These are phyloP conservation scores for Aphidius colemani DNA, from an alignment of 2,888 invertebrate species.

Conservation along the genomic window DNA sequence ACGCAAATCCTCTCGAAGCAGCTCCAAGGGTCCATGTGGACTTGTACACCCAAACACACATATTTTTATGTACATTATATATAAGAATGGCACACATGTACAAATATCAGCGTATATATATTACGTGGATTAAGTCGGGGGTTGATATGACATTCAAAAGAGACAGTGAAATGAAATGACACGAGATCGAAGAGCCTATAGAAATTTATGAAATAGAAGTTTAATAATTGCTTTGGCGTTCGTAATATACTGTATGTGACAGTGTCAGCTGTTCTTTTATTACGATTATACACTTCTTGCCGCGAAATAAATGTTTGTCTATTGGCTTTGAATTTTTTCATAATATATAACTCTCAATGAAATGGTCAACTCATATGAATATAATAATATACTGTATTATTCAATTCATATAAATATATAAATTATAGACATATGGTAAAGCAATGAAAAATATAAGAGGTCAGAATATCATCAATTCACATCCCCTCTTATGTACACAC, in stretches of 20 bases:
- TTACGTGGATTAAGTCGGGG: conserved; percentile 32
- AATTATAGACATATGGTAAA: not conserved
- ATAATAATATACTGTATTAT: not conserved
- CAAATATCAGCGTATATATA: conserved; percentile 32
- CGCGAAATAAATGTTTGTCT: conserved; percentile 20
- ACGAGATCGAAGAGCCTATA: conserved; percentile 35
- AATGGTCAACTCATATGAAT: not conserved
- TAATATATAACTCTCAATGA: not conserved
- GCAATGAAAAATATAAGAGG: not conserved
- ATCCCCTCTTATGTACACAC: no score
- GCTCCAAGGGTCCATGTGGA: conserved; percentile 18
- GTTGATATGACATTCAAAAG: conserved; percentile 22
- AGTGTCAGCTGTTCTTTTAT: conserved; percentile 53
- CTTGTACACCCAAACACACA: conserved; percentile 8
- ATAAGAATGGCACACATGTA: conserved; percentile 9
- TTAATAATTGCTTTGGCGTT: conserved; percentile 47
- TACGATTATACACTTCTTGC: conserved; percentile 43
- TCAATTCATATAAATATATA: not conserved
- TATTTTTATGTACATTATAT: conserved; percentile 3
- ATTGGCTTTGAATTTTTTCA: conserved; percentile 11
- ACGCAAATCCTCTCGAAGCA: conserved; percentile 15
- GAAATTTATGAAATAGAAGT: conserved; percentile 42
- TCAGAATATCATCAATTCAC: no score
- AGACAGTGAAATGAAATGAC: conserved; percentile 15
- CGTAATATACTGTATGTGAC: conserved; percentile 42